phyloP scores from a whole-genome alignment of 2,113 vertebrate genomes.

The Sarotherodon lohbergeri region DNA sequence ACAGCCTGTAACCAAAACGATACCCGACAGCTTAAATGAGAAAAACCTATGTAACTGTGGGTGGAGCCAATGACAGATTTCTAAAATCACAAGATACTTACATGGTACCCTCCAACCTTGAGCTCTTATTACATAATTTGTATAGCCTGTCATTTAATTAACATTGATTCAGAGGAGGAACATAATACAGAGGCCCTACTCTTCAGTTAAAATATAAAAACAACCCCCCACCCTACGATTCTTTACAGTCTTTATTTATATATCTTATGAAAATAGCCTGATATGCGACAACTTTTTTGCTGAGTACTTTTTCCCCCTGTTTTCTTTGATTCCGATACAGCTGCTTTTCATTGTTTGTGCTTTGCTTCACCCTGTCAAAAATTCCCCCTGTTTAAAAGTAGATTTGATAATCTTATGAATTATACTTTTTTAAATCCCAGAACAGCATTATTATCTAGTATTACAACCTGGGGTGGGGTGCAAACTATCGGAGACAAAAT shows the following conservation, averaged over 20 bases:
- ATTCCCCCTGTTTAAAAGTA: neutral
- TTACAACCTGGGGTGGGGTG: neutral
- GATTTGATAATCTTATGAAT: neutral
- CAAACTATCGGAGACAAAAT: neutral
- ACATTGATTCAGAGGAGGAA: slow-evolving; percentile 28
- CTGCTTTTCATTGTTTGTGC: neutral
- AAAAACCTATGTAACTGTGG: neutral
- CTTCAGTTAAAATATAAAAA: slow-evolving; percentile 5
- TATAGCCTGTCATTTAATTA: neutral
- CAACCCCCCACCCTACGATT: neutral
- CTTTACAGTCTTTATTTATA: neutral
- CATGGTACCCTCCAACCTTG: neutral
- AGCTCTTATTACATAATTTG: slow-evolving; percentile 9
- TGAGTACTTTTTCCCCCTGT: accelerated
- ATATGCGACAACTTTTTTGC: accelerated
- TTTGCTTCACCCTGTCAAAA: neutral
- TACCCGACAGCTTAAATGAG: slow-evolving; percentile 32
- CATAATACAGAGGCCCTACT: slow-evolving; percentile 3
- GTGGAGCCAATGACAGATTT: neutral
- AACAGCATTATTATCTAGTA: neutral
- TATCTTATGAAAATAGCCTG: neutral
- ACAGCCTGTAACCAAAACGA: slow-evolving; percentile 46
- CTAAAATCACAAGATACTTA: neutral
- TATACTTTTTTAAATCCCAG: neutral
- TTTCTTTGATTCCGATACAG: neutral